A percentile compares a stretch with the other conserved stretches of the same genome.
phyloP scores from a whole-genome alignment of 2,888 invertebrate species.

The Odontomyia ornata region DNA sequence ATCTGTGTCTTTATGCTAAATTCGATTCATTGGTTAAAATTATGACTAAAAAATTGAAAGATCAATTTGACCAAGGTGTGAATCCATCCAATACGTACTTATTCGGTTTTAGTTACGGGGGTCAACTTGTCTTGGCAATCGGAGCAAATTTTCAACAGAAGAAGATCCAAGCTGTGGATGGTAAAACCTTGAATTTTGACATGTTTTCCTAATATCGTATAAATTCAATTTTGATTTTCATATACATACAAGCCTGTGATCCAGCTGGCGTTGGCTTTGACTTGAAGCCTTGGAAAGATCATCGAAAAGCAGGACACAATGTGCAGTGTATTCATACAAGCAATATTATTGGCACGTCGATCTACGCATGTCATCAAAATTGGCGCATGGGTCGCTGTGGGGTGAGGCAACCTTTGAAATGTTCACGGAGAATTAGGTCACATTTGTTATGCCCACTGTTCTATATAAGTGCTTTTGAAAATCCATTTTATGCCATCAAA shows the following conservation, averaged over 20 bases:
- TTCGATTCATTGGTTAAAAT: slow-evolving; percentile 56
- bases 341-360: slow-evolving; percentile 59
- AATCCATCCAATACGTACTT: slow-evolving; percentile 56
- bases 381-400: slow-evolving; percentile 61
- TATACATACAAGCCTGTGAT: slow-evolving; percentile 59
- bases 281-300: slow-evolving; percentile 54
- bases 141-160: slow-evolving; percentile 53
- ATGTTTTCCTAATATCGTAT: not conserved
- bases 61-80: slow-evolving; percentile 56
- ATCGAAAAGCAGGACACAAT: slow-evolving; percentile 58
- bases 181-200: slow-evolving; percentile 49
- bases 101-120: slow-evolving; percentile 63
- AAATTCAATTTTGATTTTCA: not conserved
- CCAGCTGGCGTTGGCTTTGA: slow-evolving; percentile 63
- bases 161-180: too few species aligned
- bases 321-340: slow-evolving; percentile 62
- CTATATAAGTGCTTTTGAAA: slow-evolving; percentile 61
- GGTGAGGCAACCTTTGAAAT: slow-evolving; percentile 57
- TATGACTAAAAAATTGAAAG: slow-evolving; percentile 54
- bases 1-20: slow-evolving; percentile 57
- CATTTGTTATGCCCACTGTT: slow-evolving; percentile 61
- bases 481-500: slow-evolving; percentile 59
- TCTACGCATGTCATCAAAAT: slow-evolving; percentile 59
- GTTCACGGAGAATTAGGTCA: slow-evolving; percentile 53
- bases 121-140: slow-evolving; percentile 59